Conservation (phyloP, 2,113 vertebrate genomes). For the Myrmecobius fasciatus region DNA sequence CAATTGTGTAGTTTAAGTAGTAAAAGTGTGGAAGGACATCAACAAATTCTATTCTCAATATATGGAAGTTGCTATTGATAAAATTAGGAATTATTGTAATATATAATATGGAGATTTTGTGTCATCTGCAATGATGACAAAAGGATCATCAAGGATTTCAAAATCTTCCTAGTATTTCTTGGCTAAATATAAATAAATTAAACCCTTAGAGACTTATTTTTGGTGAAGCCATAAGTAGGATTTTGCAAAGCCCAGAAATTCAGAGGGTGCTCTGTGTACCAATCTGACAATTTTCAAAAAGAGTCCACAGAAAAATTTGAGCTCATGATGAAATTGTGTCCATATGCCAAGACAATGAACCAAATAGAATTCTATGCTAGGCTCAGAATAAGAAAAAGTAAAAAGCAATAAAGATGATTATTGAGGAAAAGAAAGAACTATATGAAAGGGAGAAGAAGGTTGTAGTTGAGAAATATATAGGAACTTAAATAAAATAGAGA, state of each 20-base stretch:
- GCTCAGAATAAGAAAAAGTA: conserved; percentile 82
- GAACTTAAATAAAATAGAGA: too few relatives aligned
- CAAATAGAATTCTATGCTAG: conserved; percentile 94
- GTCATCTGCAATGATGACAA: conserved; percentile 96
- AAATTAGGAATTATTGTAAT: conserved; percentile 98
- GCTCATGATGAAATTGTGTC: conserved; percentile 97
- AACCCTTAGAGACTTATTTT: conserved; percentile 95
- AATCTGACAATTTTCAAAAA: conserved; percentile 97
- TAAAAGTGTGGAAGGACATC: conserved; percentile 99
- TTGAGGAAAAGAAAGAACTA: conserved; percentile 52
- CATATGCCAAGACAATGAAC: conserved; percentile 94
- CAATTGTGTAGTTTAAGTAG: conserved; percentile 96
- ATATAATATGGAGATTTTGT: conserved; percentile 94
- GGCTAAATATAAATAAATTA: conserved; percentile 95
- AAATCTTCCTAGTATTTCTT: conserved; percentile 97
- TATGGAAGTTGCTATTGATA: conserved; percentile 97
- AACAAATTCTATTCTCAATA: conserved; percentile 98
- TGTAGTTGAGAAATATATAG: conserved; percentile 46
- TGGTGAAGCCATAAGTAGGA: conserved; percentile 94
- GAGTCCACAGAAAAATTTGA: conserved; percentile 97
- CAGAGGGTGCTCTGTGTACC: conserved; percentile 94
- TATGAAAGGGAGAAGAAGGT: conserved; percentile 28
- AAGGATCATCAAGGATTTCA: conserved; percentile 97
- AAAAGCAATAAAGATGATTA: conserved; percentile 59
- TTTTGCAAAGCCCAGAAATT: conserved; percentile 96